Percentiles rank a stretch among this genome's conserved stretches.
These are phyloP conservation scores for Brachionus asplanchnoidis DNA, from an alignment of 1,140 invertebrate genomes.

Conservation along the genomic window DNA sequence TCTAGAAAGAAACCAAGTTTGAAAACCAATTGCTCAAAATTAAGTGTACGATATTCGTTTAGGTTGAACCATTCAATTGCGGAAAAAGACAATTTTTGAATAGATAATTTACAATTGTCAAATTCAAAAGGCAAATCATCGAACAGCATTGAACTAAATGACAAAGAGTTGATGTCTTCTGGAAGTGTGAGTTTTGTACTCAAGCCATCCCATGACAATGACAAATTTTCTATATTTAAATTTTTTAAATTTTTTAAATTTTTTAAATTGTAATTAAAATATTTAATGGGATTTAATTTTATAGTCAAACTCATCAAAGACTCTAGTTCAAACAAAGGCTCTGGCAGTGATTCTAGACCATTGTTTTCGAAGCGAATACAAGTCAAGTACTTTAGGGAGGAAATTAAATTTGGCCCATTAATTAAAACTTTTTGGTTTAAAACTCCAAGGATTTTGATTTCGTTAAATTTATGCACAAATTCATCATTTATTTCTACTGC, in stretches of 20 bases:
- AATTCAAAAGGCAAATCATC: constrained; percentile 4
- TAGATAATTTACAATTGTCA: neutral
- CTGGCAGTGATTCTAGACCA: neutral
- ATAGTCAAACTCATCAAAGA: neutral
- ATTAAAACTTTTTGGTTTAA: neutral
- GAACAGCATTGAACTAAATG: neutral
- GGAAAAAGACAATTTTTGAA: neutral
- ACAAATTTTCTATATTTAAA: neutral
- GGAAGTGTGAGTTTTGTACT: neutral
- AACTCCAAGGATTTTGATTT: neutral
- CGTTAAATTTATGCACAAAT: neutral
- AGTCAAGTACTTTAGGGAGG: neutral
- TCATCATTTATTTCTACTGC: neutral
- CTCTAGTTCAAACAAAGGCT: neutral
- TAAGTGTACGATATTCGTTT: neutral
- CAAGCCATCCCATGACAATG: neutral
- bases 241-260: neutral
- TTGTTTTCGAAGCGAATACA: neutral
- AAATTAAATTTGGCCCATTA: neutral
- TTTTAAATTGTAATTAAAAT: neutral
- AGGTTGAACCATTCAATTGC: neutral
- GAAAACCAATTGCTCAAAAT: neutral
- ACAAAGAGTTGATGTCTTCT: neutral
- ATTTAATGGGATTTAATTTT: neutral
- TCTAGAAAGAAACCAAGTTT: neutral